Evolutionary conservation across 2,113 vertebrate species (phyloP), one percentile per base, ranked within the genome.

Genomic region (Melanostigma gelatinosum): DNA sequence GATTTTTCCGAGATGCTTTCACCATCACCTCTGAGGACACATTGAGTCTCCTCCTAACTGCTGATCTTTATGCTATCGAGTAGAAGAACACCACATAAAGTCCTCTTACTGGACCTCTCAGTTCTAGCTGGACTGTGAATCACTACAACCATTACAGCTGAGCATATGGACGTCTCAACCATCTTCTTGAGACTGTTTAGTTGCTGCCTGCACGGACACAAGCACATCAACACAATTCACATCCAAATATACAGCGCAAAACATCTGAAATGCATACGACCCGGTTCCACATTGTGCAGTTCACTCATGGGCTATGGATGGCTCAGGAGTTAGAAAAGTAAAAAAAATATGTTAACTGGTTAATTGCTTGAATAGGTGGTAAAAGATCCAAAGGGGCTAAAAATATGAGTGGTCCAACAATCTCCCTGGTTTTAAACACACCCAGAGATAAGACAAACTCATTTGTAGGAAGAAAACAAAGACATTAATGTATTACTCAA

Each of bases 1-100:
- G 24, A 72, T 79, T 75, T 86, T 85, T 80, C 54, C 79, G 76
- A 79, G 64, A 65, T 73, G 86, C 72, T 88, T 86, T 88, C 78
- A 46, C 79, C 64, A 36, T 82, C 77, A 77, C 84, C 70, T 81
- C 79, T 58, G 69, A 79, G 57, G 69, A 76, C 15, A 11, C 40
- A 11, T 58, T 75, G 29, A 15, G n/a, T 75, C 38, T 38, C n/a
- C 22, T 42, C 32, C 32, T 22, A 20, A 27, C 34, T 81, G 38
- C 12, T 27, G 32, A 67, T 82, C 24, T 84, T 69, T 48, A 75
- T 61, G 13, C 50, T 63, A 32, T 38, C 46, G 40, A 82, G 20
- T 27, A 74, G 7, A 32, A 48, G 27, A 62, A 58, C 15, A 55
- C 20, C 1, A 61, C 29, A 55, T 22, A 44, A 50, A 73, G 11